A percentile compares a stretch with the other conserved stretches of the same genome.
Evolutionary conservation across 2,113 vertebrate genomes (phyloP).

Genomic region (Delphinus delphis): DNA sequence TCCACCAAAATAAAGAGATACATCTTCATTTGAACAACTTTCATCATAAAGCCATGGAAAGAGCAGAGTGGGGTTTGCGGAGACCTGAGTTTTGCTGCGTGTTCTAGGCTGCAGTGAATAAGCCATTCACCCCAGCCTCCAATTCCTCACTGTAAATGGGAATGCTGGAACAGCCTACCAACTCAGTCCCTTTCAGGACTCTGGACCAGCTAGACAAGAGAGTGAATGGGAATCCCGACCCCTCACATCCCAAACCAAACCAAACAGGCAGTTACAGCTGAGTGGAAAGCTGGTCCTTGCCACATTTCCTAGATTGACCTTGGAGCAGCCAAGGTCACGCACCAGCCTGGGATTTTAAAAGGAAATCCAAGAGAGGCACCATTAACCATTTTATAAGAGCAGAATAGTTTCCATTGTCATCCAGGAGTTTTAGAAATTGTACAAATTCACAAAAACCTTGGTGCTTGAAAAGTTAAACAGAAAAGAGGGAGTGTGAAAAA

Average conservation of each 20-base stretch:
- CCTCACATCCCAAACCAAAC: background rate
- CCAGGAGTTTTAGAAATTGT: background rate
- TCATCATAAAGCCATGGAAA: background rate
- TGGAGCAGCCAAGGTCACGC: background rate
- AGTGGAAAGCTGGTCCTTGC: background rate
- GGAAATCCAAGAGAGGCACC: constrained; percentile 76
- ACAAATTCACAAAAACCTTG: background rate
- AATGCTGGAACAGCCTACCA: background rate
- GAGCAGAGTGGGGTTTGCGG: background rate
- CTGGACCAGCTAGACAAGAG: background rate
- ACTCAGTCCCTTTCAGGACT: background rate
- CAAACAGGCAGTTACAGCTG: too few relatives aligned
- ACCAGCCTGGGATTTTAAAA: background rate
- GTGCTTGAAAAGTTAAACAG: background rate
- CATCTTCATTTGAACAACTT: constrained; percentile 16
- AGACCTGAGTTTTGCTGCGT: background rate
- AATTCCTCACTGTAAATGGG: background rate
- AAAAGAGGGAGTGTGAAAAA: background rate
- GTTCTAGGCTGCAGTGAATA: background rate
- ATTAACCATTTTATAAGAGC: background rate
- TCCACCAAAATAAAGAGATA: background rate
- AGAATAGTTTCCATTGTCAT: background rate
- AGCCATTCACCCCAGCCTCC: background rate
- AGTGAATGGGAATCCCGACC: background rate
- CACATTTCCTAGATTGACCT: background rate